These are phyloP conservation scores for Etheostoma perlongum DNA, from an alignment of 2,797 vertebrate genomes.

Conservation along the genomic window DNA sequence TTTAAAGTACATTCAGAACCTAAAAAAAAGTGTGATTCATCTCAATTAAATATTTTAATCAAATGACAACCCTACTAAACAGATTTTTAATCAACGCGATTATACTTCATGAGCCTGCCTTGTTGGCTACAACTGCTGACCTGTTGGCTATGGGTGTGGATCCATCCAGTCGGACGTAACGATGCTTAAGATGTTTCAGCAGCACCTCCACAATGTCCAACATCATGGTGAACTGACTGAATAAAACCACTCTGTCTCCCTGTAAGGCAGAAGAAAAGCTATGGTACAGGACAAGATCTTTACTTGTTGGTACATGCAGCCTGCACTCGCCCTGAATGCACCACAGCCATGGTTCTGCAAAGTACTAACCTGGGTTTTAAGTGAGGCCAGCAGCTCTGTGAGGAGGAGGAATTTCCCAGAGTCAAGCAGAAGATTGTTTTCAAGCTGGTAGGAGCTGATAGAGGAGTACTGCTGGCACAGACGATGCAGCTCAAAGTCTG, in stretches of 20 bases:
- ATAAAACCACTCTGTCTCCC: constrained; percentile 95
- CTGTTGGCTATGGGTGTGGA: constrained; percentile 94
- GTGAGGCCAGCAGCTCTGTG: constrained; percentile 85
- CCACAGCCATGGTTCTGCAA: background rate
- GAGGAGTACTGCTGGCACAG: constrained; percentile 92
- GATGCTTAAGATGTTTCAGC: constrained; percentile 89
- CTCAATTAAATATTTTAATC: too few species aligned
- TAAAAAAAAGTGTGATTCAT: too few species aligned
- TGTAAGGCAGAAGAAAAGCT: constrained; percentile 57
- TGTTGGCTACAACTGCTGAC: constrained; percentile 73
- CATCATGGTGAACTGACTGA: constrained; percentile 99
- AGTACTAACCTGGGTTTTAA: constrained; percentile 88
- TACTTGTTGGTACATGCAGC: background rate
- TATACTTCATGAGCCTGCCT: background rate
- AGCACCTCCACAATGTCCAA: constrained; percentile 96
- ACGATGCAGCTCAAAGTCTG: constrained; percentile 95
- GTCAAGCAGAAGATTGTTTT: constrained; percentile 89
- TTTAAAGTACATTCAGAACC: too few species aligned
- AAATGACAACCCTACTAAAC: background rate
- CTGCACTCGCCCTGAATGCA: background rate
- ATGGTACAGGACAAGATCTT: background rate
- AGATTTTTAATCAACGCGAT: background rate
- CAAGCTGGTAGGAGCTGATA: constrained; percentile 88
- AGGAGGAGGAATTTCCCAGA: constrained; percentile 94
- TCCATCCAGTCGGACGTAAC: constrained; percentile 93